Evolutionary conservation across 2,113 vertebrate species (phyloP).

Genomic region (Notiomystis cincta): DNA sequence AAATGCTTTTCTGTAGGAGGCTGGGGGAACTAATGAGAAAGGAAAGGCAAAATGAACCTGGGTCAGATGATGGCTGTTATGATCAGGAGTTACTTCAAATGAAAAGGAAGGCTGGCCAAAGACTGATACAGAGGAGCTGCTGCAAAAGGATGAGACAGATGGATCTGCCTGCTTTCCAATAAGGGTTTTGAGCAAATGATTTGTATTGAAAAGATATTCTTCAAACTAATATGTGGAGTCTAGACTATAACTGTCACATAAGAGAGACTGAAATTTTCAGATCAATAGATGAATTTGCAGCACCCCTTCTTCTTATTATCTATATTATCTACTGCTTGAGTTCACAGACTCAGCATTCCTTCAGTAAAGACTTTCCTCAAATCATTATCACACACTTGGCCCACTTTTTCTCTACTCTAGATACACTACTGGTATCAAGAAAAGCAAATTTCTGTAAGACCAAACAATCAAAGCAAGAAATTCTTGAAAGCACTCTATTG

Average conservation of each 20-base stretch:
- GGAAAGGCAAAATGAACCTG: not conserved
- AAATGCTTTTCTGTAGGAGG: not conserved
- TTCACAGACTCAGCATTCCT: not conserved
- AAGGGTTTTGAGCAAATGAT: not conserved
- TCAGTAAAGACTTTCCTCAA: not conserved
- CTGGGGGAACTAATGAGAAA: not conserved
- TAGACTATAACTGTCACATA: not conserved
- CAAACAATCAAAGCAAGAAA: not conserved
- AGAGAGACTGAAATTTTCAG: not conserved
- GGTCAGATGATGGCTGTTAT: not conserved
- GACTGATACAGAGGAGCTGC: not conserved
- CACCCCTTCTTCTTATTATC: not conserved
- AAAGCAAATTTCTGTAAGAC: not conserved
- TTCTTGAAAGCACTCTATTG: not conserved
- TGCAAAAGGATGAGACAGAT: not conserved
- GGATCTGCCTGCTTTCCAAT: not conserved
- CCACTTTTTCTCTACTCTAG: not conserved
- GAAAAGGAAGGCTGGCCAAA: not conserved
- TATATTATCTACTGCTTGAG: not conserved
- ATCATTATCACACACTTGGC: not conserved
- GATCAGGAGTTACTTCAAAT: not conserved
- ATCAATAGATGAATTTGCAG: conserved; percentile 14
- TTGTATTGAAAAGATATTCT: conserved; percentile 13
- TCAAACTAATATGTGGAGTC: not conserved
- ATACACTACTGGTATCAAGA: not conserved